phyloP scores from a whole-genome alignment of 2,797 vertebrate species.

The Sebastes jordani region DNA sequence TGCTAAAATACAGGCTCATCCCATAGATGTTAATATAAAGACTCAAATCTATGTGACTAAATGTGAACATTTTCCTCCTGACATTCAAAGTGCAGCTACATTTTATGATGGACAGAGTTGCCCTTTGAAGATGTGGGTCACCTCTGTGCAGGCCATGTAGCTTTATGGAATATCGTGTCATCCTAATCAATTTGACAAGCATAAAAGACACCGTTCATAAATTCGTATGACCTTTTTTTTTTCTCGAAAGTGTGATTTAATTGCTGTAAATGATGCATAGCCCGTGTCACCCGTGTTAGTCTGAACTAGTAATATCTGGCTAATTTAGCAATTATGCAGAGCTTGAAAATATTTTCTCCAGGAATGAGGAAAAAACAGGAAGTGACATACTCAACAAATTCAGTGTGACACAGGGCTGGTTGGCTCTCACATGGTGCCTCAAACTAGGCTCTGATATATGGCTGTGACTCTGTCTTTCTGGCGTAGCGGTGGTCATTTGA shows the following conservation, averaged over 20 bases:
- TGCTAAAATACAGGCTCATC: background rate
- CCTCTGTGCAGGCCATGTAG: background rate
- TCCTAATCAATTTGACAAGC: slow-evolving; percentile 44
- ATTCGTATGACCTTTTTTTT: background rate
- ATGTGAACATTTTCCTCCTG: background rate
- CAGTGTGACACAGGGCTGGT: background rate
- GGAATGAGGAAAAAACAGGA: background rate
- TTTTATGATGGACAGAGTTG: slow-evolving; percentile 45
- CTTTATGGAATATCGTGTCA: slow-evolving; percentile 30
- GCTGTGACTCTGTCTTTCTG: slow-evolving; percentile 15
- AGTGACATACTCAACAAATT: slow-evolving; percentile 8
- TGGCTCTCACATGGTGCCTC: slow-evolving; percentile 18
- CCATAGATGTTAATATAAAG: background rate
- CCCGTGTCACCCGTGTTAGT: background rate
- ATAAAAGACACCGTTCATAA: slow-evolving; percentile 25
- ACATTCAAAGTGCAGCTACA: slow-evolving; percentile 27
- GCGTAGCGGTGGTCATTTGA: slow-evolving; percentile 16
- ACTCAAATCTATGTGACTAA: background rate
- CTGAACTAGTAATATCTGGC: background rate
- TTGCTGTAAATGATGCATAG: background rate
- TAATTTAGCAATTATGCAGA: slow-evolving; percentile 16
- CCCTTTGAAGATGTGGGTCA: slow-evolving; percentile 48
- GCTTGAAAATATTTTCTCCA: background rate
- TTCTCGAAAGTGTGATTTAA: slow-evolving; percentile 11
- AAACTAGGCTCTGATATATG: slow-evolving; percentile 22